Evolutionary conservation across 2,113 vertebrate species (phyloP).

Genomic region (Misgurnus anguillicaudatus): DNA sequence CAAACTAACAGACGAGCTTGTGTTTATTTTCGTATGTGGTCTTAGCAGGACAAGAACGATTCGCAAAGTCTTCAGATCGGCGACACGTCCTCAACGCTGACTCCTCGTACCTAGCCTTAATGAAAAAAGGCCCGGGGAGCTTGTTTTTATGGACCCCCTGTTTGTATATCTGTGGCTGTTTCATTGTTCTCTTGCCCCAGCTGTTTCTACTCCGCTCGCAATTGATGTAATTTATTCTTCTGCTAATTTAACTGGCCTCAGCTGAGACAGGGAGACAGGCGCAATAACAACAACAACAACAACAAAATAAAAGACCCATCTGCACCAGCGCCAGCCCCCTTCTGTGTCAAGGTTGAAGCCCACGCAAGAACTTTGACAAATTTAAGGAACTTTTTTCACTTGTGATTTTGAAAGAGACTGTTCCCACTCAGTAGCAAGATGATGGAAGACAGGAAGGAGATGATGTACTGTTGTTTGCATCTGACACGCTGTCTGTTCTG

Average conservation of each 20-base stretch:
- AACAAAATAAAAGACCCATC: conserved; percentile 65
- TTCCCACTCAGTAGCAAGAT: conserved; percentile 42
- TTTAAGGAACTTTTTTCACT: conserved; percentile 50
- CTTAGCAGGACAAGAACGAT: conserved; percentile 33
- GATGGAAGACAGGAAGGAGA: conserved; percentile 38
- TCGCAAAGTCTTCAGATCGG: conserved; percentile 29
- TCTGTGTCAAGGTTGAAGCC: conserved; percentile 57
- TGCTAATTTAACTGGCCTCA: conserved; percentile 75
- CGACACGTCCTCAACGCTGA: conserved; percentile 29
- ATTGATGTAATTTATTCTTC: conserved; percentile 77
- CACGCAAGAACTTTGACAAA: conserved; percentile 61
- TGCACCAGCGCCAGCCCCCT: conserved; percentile 58
- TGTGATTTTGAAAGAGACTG: conserved; percentile 53
- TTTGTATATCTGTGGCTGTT: conserved; percentile 71
- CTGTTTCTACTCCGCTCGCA: conserved; percentile 70
- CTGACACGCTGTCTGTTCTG: conserved; percentile 1
- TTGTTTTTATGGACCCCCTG: conserved; percentile 60
- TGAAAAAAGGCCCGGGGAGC: conserved; percentile 51
- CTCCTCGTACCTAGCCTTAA: conserved; percentile 20
- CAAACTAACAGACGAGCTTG: neutral
- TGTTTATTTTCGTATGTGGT: conserved; percentile 21
- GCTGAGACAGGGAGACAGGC: conserved; percentile 64
- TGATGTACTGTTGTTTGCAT: neutral
- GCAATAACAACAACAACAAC: conserved; percentile 60
- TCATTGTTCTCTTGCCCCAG: conserved; percentile 74